Base-by-base conservation (phyloP, 1,140 invertebrate genomes). In the Drosophila arizonae region DNA sequence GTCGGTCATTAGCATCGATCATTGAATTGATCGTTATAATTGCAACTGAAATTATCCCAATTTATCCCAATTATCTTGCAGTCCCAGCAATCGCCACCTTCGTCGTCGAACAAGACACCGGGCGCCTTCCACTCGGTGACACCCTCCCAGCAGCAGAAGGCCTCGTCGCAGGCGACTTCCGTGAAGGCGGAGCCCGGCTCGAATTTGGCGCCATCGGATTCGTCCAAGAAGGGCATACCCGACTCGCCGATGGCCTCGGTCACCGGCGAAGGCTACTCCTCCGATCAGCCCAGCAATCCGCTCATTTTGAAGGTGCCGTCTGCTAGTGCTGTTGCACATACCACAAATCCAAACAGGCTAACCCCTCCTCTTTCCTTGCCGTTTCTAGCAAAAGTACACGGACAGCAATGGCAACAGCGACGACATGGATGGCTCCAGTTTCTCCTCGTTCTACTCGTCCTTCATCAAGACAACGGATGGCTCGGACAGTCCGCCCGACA, bases 181-280 rank as follows among this genome's bases (percentile, higher is more conserved):
- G 92, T 94, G 0, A 95, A 95, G 80, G 94, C 93, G 0, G 94
- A 95, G 76, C 93, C 94, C 4, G 94, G 94, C 1, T 94, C 94
- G 30, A 93, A 93, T 78, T 73, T 72, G 75, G 92, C 91, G 0
- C 84, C 93, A 76, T 93, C 93, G 17, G 94, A 94, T 76, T 92
- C 92, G 75, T 94, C 94, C 1, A 94, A 94, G 72, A 94, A 94
- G 76, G 91, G 90, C 52, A 72, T 92, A 10, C 88, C 90, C 11
- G 92, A 92, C 57, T 93, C 92, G 72, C 91, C 93, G 0, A 90
- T 91, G 3, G 78, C 79, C 72, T 92, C 92, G 15, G 86, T 90
- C 4, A 72, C 73, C 13, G 80, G 79, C 8, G 82, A 91, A 26
- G 82, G 88, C 48, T 86, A 76, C 52, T 63, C 68, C 15, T 77